phyloP scores from a whole-genome alignment of 2,113 vertebrate genomes.

The Charina bottae region DNA sequence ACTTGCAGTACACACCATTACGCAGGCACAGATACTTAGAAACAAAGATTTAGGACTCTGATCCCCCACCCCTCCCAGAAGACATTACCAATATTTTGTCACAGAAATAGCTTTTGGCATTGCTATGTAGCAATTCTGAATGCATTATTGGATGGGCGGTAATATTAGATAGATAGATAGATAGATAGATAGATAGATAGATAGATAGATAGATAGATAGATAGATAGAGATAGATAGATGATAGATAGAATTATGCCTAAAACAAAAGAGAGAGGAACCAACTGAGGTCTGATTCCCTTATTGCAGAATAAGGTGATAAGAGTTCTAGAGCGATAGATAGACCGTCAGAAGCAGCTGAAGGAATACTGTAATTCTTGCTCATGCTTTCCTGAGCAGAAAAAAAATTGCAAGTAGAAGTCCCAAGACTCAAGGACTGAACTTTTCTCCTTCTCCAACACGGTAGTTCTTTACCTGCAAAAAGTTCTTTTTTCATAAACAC shows the following conservation, averaged over 20 bases:
- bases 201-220: too few species aligned
- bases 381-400: background rate
- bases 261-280: background rate
- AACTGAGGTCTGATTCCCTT: background rate
- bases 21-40: background rate
- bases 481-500: background rate
- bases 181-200: too few species aligned
- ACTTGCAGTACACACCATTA: background rate
- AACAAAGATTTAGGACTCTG: background rate
- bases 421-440: background rate
- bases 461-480: background rate
- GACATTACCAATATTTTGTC: background rate
- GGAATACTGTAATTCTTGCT: background rate
- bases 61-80: background rate
- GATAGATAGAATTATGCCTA: background rate
- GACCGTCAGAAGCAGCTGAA: background rate
- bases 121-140: background rate
- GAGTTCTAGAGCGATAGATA: background rate
- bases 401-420: background rate
- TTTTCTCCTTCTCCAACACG: background rate
- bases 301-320: background rate
- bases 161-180: too few species aligned
- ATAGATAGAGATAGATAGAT: too few species aligned
- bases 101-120: background rate
- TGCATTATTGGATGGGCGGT: too few species aligned